A percentile compares a stretch with the other conserved stretches of the same genome.
phyloP scores from a whole-genome alignment of 2,113 vertebrate genomes.

The Bagarius yarrelli region DNA sequence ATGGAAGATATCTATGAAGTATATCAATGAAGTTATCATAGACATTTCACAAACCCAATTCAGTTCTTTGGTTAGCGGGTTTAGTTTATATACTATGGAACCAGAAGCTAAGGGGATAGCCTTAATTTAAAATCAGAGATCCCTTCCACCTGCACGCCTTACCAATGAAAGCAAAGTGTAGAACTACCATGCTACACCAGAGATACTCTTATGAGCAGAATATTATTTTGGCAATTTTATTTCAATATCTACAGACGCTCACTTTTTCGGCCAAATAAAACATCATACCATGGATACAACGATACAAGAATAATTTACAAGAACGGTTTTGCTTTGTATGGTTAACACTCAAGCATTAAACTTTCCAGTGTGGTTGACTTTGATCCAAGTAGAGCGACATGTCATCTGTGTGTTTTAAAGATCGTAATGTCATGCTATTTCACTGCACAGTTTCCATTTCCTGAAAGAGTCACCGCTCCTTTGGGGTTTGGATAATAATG shows the following conservation, averaged over 20 bases:
- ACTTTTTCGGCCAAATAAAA: not conserved
- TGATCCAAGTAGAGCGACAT: not conserved
- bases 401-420: not conserved
- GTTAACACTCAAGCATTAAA: not conserved
- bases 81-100: conserved; percentile 31
- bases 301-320: not conserved
- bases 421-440: not conserved
- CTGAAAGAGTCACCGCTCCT: not conserved
- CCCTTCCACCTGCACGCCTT: conserved; percentile 49
- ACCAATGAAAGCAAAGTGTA: conserved; percentile 21
- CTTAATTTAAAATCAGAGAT: conserved; percentile 47
- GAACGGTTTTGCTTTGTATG: not conserved
- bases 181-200: not conserved
- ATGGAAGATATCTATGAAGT: conserved; percentile 14
- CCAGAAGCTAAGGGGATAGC: conserved; percentile 44
- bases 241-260: not conserved
- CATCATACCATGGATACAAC: not conserved
- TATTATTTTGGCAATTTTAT: conserved; percentile 12
- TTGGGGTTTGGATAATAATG: not conserved
- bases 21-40: not conserved
- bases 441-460: conserved; percentile 10
- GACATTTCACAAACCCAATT: conserved; percentile 1
- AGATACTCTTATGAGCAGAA: not conserved
- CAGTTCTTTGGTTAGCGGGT: not conserved
- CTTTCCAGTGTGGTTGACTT: not conserved